These are phyloP conservation scores for Malurus alboscapulatus DNA, from an alignment of 2,113 vertebrate genomes.

Conservation along the genomic window DNA sequence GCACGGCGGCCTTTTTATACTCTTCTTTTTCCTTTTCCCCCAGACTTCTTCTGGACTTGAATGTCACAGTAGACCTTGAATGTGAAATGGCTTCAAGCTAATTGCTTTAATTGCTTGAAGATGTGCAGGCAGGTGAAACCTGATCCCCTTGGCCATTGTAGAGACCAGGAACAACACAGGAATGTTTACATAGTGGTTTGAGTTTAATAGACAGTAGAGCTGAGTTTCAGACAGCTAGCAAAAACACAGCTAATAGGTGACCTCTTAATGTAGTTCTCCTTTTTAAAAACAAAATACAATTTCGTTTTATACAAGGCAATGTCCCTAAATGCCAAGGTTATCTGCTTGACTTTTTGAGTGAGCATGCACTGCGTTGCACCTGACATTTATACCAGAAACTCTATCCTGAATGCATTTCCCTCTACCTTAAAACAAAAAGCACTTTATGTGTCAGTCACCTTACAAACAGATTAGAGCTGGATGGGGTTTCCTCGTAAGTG, in stretches of 20 bases:
- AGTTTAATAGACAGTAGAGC: conserved; percentile 87
- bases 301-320: conserved; percentile 60
- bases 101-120: conserved; percentile 95
- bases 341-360: conserved; percentile 77
- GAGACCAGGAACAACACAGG: conserved; percentile 79
- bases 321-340: conserved; percentile 91
- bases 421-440: conserved; percentile 73
- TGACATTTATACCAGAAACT: conserved; percentile 81
- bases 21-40: conserved; percentile 7
- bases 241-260: conserved; percentile 88
- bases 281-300: conserved; percentile 73
- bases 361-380: conserved; percentile 70
- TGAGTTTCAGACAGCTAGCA: conserved; percentile 80
- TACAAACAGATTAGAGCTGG: conserved; percentile 66
- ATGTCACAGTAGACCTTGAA: conserved; percentile 88
- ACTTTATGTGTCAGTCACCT: conserved; percentile 72
- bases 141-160: conserved; percentile 83
- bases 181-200: conserved; percentile 87
- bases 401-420: conserved; percentile 58
- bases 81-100: conserved; percentile 88
- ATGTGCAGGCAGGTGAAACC: conserved; percentile 93
- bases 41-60: conserved; percentile 77
- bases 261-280: conserved; percentile 82
- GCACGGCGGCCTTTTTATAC: conserved; percentile 1
- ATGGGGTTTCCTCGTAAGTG: conserved; percentile 61